phyloP scores from a whole-genome alignment of 2,797 vertebrate genomes.

The Lepus townsendii region DNA sequence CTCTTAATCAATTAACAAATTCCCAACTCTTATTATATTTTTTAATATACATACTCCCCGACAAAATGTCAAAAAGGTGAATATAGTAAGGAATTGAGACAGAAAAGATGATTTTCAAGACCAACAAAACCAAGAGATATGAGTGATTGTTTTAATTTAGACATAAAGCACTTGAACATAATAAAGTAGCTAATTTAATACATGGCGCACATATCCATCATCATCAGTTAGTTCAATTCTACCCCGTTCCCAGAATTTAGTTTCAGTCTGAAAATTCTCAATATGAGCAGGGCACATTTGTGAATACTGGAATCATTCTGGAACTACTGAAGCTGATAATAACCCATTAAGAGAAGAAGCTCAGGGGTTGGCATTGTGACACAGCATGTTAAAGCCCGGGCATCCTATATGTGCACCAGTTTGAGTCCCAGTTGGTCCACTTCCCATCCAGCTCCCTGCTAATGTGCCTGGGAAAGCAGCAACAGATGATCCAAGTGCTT shows the following conservation, averaged over 20 bases:
- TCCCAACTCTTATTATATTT: neutral
- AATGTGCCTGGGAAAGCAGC: no score
- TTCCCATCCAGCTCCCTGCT: no score
- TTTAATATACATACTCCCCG: neutral
- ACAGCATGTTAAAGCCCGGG: no score
- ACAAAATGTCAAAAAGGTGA: conserved; percentile 49
- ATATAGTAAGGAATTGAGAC: neutral
- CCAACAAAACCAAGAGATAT: conserved; percentile 1
- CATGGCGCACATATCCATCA: neutral
- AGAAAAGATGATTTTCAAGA: conserved; percentile 6
- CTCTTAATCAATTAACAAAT: conserved; percentile 16
- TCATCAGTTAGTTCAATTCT: neutral
- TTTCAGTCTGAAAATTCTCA: neutral
- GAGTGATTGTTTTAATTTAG: neutral
- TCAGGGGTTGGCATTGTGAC: neutral
- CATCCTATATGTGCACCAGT: no score
- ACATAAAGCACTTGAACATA: conserved; percentile 27
- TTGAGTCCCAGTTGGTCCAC: no score
- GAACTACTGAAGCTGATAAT: neutral
- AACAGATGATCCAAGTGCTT: no score
- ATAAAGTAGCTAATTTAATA: neutral
- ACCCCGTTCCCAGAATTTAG: conserved; percentile 5
- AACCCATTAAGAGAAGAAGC: neutral
- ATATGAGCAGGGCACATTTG: neutral
- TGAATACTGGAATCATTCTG: neutral